Conservation (phyloP, 2,113 vertebrate genomes). For the Tachuris rubrigastra region DNA sequence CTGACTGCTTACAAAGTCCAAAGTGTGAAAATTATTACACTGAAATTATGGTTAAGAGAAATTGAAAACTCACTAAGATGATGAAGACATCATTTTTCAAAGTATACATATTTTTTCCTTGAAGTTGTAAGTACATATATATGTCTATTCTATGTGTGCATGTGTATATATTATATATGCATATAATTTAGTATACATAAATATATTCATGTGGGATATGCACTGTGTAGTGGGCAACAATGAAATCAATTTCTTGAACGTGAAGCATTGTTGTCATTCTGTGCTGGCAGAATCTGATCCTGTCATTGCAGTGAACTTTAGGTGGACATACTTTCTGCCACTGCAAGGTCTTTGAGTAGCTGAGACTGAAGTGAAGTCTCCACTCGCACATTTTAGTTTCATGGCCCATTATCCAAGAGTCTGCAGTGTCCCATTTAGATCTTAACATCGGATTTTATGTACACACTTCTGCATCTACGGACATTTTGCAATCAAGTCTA, state of each 20-base stretch:
- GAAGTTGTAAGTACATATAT: background rate
- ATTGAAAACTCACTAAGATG: background rate
- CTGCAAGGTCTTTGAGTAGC: background rate
- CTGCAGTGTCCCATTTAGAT: rapidly evolving
- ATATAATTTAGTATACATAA: background rate
- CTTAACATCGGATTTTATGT: background rate
- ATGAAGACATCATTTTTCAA: background rate
- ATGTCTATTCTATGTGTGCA: background rate
- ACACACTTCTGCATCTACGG: background rate
- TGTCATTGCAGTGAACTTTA: background rate
- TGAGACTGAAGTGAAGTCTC: background rate
- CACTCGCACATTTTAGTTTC: background rate
- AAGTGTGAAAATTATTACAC: background rate
- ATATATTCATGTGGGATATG: background rate
- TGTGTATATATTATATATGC: background rate
- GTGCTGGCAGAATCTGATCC: rapidly evolving
- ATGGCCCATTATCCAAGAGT: background rate
- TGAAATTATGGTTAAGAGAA: background rate
- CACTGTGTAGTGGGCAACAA: background rate
- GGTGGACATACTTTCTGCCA: background rate
- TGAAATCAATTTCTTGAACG: rapidly evolving
- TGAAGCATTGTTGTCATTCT: background rate
- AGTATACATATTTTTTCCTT: background rate
- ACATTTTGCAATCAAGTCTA: background rate
- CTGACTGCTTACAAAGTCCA: background rate